Evolutionary conservation across 1,140 invertebrate species (phyloP), one percentile per base, ranked within the genome.

Genomic region (Drosophila kepulauana): DNA sequence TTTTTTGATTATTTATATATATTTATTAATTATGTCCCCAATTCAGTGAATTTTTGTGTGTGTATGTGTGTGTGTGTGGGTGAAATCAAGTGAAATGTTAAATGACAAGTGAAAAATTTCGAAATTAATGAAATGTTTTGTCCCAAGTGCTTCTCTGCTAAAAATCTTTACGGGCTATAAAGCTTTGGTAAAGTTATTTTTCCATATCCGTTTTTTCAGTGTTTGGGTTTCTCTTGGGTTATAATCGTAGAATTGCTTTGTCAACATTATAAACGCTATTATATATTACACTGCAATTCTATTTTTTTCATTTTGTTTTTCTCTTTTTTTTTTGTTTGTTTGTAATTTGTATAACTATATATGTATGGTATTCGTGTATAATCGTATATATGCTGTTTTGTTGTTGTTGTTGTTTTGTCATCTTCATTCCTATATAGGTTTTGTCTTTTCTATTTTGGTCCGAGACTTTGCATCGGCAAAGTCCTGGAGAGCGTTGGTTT

Each of bases 401-500:
- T 25, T 25, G 20, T 25, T 25, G 20, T 25, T 25, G 20, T 25
- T 25, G 20, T 77, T 46, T 74, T 68, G 64, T 52, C 38, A 41
- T 72, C 56, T 62, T 69, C 67, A 69, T 73, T 67, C 48, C 33
- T 75, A 75, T 69, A 63, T 79, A 67, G 72, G 52, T 75, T 25
- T 25, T 70, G 52, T 78, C 38, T 78, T 78, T 88, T 75, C 51
- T 79, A 52, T 59, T 59, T 81, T 88, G 85, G 75, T 85, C 86
- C 85, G 70, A 79, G 72, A 81, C 78, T 81, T 80, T 62, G 66
- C 71, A 51, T 25, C 33, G 75, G 72, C 86, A 85, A 80, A 75
- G 85, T 89, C 79, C 71, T 81, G 86, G 86, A 89, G 81, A 85
- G 86, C 85, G 85, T 89, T 89, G 85, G 85, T 89, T 89, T 89